These are phyloP conservation scores for Myiagra hebetior DNA, from an alignment of 2,113 vertebrate species.

Conservation along the genomic window DNA sequence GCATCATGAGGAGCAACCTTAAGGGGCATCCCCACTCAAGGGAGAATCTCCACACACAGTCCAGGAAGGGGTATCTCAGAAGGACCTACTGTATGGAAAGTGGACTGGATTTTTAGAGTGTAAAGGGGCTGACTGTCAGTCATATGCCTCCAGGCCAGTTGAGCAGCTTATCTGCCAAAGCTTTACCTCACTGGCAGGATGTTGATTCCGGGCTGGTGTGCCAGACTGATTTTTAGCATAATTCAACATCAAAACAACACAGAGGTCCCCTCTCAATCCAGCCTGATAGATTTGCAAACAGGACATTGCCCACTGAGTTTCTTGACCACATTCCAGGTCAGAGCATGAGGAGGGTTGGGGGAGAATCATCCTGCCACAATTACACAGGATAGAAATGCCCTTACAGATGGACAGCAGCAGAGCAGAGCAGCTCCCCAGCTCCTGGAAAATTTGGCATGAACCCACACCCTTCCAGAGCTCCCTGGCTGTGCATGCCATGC, in stretches of 20 bases:
- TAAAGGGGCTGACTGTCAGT: neutral
- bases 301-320: neutral
- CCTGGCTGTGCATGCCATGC: neutral
- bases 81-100: neutral
- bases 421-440: neutral
- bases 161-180: neutral
- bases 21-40: neutral
- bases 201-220: neutral
- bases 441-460: neutral
- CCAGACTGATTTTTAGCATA: neutral
- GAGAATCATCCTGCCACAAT: neutral
- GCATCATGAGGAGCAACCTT: neutral
- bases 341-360: neutral
- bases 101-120: neutral
- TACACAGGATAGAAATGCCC: neutral
- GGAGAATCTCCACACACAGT: neutral
- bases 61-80: neutral
- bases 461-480: neutral
- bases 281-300: neutral
- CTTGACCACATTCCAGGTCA: neutral
- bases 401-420: neutral
- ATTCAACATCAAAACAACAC: neutral
- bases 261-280: neutral
- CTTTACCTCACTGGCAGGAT: neutral
- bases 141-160: neutral